Conservation (phyloP, 2,888 invertebrate genomes). For the Steromphala cineraria region DNA sequence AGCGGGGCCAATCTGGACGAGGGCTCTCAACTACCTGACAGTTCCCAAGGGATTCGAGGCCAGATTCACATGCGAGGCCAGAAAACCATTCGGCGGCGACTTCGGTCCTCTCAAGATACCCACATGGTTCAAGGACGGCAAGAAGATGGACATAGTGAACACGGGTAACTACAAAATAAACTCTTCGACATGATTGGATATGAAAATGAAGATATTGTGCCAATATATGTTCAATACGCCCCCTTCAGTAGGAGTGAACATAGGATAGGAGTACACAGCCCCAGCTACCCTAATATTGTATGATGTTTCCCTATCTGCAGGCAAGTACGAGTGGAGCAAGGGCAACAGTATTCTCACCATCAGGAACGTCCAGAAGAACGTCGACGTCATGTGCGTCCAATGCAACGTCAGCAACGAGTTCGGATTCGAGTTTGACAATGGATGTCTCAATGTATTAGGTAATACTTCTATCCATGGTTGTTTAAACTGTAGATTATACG, state of each 20-base stretch:
- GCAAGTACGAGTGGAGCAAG: background rate
- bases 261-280: too few species aligned
- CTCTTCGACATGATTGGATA: background rate
- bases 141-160: background rate
- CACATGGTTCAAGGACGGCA: background rate
- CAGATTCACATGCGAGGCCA: background rate
- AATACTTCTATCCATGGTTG: background rate
- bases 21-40: background rate
- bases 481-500: background rate
- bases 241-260: too few species aligned
- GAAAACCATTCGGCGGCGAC: background rate
- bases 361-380: background rate
- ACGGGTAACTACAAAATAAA: background rate
- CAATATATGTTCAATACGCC: too few species aligned
- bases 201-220: too few species aligned
- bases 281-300: too few species aligned
- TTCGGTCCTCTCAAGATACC: background rate
- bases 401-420: background rate
- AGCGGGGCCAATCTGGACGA: background rate
- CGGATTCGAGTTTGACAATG: background rate
- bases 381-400: constrained; percentile 3
- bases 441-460: constrained; percentile 19
- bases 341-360: background rate
- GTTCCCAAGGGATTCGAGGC: background rate
- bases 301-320: background rate